phyloP scores from a whole-genome alignment of 2,113 vertebrate species.

The Ranitomeya imitator region DNA sequence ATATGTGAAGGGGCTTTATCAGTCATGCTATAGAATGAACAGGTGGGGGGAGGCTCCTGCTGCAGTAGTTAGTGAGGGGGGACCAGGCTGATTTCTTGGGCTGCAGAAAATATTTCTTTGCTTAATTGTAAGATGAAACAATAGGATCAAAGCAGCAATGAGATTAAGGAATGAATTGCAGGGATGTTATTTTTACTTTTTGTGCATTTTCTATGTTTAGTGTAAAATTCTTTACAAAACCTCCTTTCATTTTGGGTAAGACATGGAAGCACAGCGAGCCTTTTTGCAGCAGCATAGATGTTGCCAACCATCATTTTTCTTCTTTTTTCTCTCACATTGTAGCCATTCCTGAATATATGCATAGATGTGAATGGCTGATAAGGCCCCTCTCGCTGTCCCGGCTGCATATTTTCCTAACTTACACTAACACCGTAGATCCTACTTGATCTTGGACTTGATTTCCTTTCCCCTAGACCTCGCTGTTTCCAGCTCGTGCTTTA shows the following conservation, averaged over 20 bases:
- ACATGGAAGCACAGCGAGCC: background rate
- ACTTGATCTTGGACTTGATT: constrained; percentile 45
- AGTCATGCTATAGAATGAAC: background rate
- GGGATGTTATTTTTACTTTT: background rate
- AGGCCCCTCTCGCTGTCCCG: constrained; percentile 2
- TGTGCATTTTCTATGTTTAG: background rate
- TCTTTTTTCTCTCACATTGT: constrained; percentile 1
- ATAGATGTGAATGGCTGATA: constrained; percentile 45
- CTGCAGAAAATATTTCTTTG: background rate
- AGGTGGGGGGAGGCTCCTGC: background rate
- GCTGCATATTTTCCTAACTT: constrained; percentile 44
- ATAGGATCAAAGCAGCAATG: background rate
- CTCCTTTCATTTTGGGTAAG: constrained; percentile 12
- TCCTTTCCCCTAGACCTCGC: constrained; percentile 12
- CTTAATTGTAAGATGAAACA: background rate
- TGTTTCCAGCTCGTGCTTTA: background rate
- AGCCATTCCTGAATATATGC: constrained; percentile 36
- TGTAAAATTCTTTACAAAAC: background rate
- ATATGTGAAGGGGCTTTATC: too few relatives aligned
- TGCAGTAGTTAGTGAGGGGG: background rate
- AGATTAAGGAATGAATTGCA: background rate
- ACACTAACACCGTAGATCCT: constrained; percentile 39
- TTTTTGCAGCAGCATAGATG: background rate
- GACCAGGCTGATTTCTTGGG: too few relatives aligned
- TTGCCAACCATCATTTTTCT: background rate